Percentiles rank a stretch among this genome's conserved stretches.
Conservation (phyloP, 2,797 vertebrate species). For the Rhinatrema bivittatum region DNA sequence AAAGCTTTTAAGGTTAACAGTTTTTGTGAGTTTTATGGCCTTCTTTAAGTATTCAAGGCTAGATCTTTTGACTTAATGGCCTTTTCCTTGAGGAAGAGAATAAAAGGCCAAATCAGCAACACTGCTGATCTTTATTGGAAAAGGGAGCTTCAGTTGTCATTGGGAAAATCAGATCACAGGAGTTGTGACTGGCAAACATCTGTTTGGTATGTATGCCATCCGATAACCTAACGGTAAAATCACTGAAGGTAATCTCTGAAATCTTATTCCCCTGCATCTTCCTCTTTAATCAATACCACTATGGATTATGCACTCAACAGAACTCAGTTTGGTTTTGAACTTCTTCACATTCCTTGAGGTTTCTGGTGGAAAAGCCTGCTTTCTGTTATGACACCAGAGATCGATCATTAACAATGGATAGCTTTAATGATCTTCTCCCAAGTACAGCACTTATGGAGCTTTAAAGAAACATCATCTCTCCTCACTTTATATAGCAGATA, state of each 20-base stretch:
- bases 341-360: not conserved
- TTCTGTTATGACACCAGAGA: not conserved
- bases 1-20: conserved; percentile 7
- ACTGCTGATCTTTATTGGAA: not conserved
- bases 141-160: not conserved
- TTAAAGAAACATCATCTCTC: not conserved
- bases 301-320: not conserved
- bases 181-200: not conserved
- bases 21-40: conserved; percentile 2
- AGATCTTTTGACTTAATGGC: conserved; percentile 15
- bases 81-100: conserved; percentile 16
- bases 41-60: conserved; percentile 14
- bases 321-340: not conserved
- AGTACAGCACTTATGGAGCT: not conserved
- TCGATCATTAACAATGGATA: not conserved
- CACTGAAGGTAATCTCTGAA: conserved; percentile 6
- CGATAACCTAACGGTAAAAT: conserved; percentile 5
- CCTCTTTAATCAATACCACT: not conserved
- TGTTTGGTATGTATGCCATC: conserved; percentile 8
- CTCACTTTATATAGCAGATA: not conserved
- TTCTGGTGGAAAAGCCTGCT: not conserved
- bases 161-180: conserved; percentile 11
- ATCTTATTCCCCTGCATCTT: not conserved
- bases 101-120: conserved; percentile 8
- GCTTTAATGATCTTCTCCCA: not conserved